These are phyloP conservation scores for Cyprinodon brontotheroides DNA, from an alignment of 2,113 vertebrate genomes.

Conservation along the genomic window DNA sequence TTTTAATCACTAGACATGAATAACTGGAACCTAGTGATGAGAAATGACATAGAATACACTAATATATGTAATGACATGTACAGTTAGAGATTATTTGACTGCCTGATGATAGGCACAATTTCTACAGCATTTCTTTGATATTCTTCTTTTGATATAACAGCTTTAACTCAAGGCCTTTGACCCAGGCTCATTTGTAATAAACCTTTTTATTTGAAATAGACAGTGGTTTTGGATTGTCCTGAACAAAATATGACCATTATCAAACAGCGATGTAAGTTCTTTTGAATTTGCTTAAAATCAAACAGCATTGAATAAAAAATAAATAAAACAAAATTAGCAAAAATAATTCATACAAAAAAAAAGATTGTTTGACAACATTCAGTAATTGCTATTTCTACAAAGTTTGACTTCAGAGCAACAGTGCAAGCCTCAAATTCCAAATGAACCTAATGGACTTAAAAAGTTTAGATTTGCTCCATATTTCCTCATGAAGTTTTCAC, in stretches of 20 bases:
- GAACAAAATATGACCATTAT: not conserved
- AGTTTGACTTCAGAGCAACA: no score
- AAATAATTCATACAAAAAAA: no score
- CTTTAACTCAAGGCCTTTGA: not conserved
- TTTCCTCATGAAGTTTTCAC: no score
- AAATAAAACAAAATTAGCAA: no score
- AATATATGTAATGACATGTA: not conserved
- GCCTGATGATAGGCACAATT: not conserved
- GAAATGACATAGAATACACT: not conserved
- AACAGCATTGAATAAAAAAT: not conserved
- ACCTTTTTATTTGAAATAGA: not conserved
- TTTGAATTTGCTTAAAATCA: not conserved
- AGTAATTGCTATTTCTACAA: no score
- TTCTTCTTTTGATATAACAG: not conserved
- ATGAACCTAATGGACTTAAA: no score
- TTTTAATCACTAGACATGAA: slow-evolving; percentile 9
- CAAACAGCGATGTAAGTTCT: not conserved
- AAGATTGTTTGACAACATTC: no score
- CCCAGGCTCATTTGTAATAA: not conserved
- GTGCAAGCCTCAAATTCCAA: no score
- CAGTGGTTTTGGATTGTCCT: not conserved
- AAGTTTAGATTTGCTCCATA: no score
- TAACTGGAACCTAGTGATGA: slow-evolving; percentile 26
- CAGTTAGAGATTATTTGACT: not conserved
- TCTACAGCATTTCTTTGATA: not conserved